Base-by-base conservation (phyloP, 1,140 invertebrate species). In the Papilio polytes region DNA sequence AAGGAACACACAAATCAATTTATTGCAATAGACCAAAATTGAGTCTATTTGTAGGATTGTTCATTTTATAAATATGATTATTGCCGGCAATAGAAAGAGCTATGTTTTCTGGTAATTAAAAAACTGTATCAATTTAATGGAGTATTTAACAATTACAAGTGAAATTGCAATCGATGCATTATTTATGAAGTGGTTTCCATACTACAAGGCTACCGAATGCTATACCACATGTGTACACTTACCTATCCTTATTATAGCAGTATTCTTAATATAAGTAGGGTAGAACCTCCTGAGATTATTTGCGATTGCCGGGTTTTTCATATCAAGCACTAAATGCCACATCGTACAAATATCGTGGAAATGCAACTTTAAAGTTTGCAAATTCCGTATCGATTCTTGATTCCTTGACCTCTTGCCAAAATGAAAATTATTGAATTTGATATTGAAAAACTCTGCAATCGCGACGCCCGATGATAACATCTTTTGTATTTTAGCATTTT, bases 211-310 rank as follows among this genome's bases (percentile, higher is more conserved):
- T 89, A 90, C 87, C 85, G 87, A 89, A 89, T 89, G 92, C 89
- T 92, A 89, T 89, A 86, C 90, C 90, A 90, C 88, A 89, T 91
- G 88, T 92, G 90, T 88, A 89, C 87, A 92, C 87, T 85, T 90
- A 91, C 88, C 88, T 90, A 86, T 83, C 87, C 86, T 89, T 90
- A 87, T 90, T 85, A 84, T 92, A 93, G 90, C 91, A 94, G 92
- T 92, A 94, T 92, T 94, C 82, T 90, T 92, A 92, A 90, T 88
- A 82, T 93, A 94, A 93, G 90, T 94, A 93, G 93, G 91, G 80
- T 93, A 93, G 90, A 90, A 87, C 89, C 86, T 89, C 88, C 86
- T 90, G 91, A 93, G 91, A 93, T 93, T 92, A 89, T 81, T 83
- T 79, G 85, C 84, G 85, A 53, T 74, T 56, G 85, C 77, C 80